Evolutionary conservation across 1,140 invertebrate genomes (phyloP).

Genomic region (Achroia grisella): DNA sequence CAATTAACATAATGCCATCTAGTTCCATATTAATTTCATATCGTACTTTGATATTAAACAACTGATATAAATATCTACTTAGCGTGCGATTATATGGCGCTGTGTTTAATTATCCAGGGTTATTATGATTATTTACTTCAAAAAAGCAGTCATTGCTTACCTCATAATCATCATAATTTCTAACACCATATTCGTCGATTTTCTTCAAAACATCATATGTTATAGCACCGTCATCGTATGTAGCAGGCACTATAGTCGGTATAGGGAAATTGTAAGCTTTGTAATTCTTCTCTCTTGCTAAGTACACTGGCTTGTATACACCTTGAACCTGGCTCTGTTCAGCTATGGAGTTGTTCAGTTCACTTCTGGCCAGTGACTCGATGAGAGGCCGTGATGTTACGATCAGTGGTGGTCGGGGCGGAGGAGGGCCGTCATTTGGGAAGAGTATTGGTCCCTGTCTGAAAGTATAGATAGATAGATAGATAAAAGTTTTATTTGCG

Average conservation of each 20-base stretch:
- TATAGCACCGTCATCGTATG: not conserved
- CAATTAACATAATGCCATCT: too few relatives aligned
- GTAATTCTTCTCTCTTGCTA: constrained; percentile 16
- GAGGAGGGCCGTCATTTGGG: constrained; percentile 43
- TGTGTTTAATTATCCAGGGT: too few relatives aligned
- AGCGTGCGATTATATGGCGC: too few relatives aligned
- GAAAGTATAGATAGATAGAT: constrained; percentile 20
- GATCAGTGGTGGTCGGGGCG: constrained; percentile 45
- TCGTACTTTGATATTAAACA: too few relatives aligned
- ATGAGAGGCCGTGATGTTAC: constrained; percentile 55
- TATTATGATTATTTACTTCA: too few relatives aligned
- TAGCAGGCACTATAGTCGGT: not conserved
- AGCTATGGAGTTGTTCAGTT: constrained; percentile 31
- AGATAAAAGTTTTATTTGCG: too few relatives aligned
- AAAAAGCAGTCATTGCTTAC: constrained; percentile 22
- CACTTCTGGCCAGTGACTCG: constrained; percentile 52
- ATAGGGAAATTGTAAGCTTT: constrained; percentile 10
- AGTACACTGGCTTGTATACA: constrained; percentile 13
- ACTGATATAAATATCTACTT: too few relatives aligned
- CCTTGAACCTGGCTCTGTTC: constrained; percentile 20
- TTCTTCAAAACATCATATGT: constrained; percentile 20
- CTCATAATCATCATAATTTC: constrained; percentile 39
- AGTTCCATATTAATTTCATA: too few relatives aligned
- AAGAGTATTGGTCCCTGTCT: constrained; percentile 67
- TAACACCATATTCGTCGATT: constrained; percentile 10